These are phyloP conservation scores for Heloderma charlesbogerti DNA, from an alignment of 2,113 vertebrate species.

Conservation along the genomic window DNA sequence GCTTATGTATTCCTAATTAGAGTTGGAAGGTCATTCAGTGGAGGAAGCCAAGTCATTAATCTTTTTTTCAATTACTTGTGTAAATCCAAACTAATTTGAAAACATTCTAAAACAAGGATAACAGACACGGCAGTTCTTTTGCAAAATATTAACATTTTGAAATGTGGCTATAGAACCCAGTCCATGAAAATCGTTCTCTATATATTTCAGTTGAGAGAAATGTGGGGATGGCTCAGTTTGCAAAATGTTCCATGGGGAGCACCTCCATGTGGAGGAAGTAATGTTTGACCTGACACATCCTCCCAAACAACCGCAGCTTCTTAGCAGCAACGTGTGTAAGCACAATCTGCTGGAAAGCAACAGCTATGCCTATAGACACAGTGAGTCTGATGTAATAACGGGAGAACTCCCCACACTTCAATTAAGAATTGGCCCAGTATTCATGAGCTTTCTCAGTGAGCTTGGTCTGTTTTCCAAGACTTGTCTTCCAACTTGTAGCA, in stretches of 20 bases:
- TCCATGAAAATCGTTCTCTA: not conserved
- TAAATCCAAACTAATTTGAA: conserved; percentile 21
- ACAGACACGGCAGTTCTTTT: conserved; percentile 11
- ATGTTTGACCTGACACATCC: not conserved
- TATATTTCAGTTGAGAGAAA: conserved; percentile 2
- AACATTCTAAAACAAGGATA: not conserved
- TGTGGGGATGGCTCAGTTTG: not conserved
- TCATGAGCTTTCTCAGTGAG: not conserved
- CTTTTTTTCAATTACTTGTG: conserved; percentile 1
- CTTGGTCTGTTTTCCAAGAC: not conserved
- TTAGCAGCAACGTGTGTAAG: not conserved
- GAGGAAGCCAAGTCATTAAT: not conserved
- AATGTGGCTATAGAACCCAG: not conserved
- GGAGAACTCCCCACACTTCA: not conserved
- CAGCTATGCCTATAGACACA: not conserved
- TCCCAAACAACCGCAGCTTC: not conserved
- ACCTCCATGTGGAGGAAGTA: not conserved
- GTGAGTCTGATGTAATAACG: not conserved
- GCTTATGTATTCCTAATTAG: conserved; percentile 8
- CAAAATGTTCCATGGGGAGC: not conserved
- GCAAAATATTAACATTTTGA: conserved; percentile 15
- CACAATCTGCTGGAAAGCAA: not conserved
- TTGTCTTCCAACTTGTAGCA: not conserved
- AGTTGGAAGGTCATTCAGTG: conserved; percentile 32
- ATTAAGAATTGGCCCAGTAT: not conserved